A percentile compares a stretch with the other conserved stretches of the same genome.
phyloP scores from a whole-genome alignment of 2,113 vertebrate species.

The Carettochelys insculpta region DNA sequence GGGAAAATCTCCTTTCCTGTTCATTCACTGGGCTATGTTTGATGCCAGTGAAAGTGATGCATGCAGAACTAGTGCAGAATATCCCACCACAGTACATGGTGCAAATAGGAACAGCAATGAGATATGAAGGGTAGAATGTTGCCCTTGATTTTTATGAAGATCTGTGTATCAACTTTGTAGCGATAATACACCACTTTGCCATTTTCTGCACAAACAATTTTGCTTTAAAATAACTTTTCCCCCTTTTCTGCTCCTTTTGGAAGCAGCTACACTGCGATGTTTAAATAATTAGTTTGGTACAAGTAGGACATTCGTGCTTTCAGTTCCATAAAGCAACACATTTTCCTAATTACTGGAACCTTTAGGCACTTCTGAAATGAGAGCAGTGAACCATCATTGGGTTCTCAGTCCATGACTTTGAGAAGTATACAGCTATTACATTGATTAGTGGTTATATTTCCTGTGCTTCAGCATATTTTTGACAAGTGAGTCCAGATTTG shows the following conservation, averaged over 20 bases:
- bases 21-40: rapidly evolving
- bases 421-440: not conserved
- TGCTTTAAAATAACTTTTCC: not conserved
- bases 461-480: not conserved
- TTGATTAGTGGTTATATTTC: not conserved
- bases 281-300: conserved; percentile 30
- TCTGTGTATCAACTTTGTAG: not conserved
- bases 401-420: not conserved
- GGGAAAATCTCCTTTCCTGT: not conserved
- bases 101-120: not conserved
- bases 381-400: not conserved
- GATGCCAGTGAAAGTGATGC: rapidly evolving
- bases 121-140: rapidly evolving
- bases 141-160: not conserved
- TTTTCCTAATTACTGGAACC: conserved; percentile 36
- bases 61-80: rapidly evolving
- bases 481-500: not conserved
- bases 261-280: not conserved
- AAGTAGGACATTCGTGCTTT: conserved; percentile 3
- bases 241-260: not conserved
- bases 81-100: rapidly evolving
- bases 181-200: not conserved
- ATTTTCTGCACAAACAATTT: not conserved
- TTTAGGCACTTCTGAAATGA: conserved; percentile 34
- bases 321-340: not conserved